These are phyloP conservation scores for Palythoa grandis DNA, from an alignment of 92 coral and sea anemone species.

Conservation along the genomic window DNA sequence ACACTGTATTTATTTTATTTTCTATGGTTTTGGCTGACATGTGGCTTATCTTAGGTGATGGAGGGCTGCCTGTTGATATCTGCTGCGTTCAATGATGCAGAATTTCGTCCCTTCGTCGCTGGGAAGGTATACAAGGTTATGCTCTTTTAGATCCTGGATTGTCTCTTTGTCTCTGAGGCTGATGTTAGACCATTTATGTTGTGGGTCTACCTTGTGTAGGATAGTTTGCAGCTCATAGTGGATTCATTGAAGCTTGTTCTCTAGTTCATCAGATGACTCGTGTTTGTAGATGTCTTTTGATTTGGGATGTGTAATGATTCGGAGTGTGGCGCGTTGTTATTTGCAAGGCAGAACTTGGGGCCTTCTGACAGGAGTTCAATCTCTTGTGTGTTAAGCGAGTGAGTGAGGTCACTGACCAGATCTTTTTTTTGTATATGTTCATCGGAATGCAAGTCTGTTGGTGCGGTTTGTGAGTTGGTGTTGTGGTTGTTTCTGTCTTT, in stretches of 20 bases:
- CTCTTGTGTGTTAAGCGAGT: constrained; percentile 22
- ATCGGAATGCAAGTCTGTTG: neutral
- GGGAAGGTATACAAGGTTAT: constrained; percentile 46
- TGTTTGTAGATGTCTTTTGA: neutral
- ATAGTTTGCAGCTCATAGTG: constrained; percentile 36
- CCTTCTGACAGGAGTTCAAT: constrained; percentile 56
- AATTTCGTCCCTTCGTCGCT: constrained; percentile 53
- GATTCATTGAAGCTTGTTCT: constrained; percentile 52
- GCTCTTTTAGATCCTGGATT: constrained; percentile 16
- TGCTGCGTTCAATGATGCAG: constrained; percentile 31
- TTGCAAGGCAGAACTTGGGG: constrained; percentile 53
- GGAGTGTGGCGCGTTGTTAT: constrained; percentile 39
- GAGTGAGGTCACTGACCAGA: constrained; percentile 5
- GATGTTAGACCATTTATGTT: constrained; percentile 47
- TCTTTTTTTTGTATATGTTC: neutral
- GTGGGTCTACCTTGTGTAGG: constrained; percentile 1
- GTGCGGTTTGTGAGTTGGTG: neutral
- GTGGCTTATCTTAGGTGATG: constrained; percentile 42
- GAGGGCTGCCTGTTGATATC: constrained; percentile 25
- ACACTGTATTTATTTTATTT: neutral
- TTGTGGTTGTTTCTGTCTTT: neutral
- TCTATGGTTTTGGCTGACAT: constrained; percentile 3
- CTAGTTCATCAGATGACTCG: constrained; percentile 38
- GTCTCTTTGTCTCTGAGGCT: constrained; percentile 22
- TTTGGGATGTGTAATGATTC: neutral